Base-by-base conservation (phyloP, 2,888 invertebrate genomes). In the Ochropleura plecta region DNA sequence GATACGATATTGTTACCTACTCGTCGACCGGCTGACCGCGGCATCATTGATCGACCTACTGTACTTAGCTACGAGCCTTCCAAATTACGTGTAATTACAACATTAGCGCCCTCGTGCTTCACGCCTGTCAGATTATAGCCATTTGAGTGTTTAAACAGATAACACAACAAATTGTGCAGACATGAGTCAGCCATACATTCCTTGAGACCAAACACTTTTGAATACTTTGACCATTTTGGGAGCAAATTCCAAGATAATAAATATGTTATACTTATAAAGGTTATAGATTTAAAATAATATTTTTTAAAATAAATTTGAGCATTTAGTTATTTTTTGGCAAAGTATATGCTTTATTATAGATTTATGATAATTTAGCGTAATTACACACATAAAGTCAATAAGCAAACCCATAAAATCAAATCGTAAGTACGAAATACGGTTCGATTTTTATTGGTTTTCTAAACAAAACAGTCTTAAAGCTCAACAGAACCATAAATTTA, bases 111-210 rank as follows among this genome's bases (percentile, higher is more conserved):
- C 53, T 73, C 84, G 80, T 74, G 84, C 80, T 71, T 68, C 81
- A 81, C 81, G 81, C 60, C 51, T 65, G 59, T 42, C 60, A 44
- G 67, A 73, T 83, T 79, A 74, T 68, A 64, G 14, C 10, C 18
- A 48, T 67, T 70, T 63, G 46, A 57, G 66, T 40, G 44, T 63
- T 66, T 72, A 51, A 55, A 64, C 48, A 40, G 44, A 59, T 70
- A 72, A 40, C 53, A 79, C 63, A 70, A 70, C 67, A 73, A 70
- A 72, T 83, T 57, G 40, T 68, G 48, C 10, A 40, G 46, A 68
- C 57, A 68, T 81, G 81, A 79, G 74, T 81, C 84, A 81, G 62
- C 42, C 18, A n/a, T 51, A 62, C 79, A 72, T 70, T 78, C 73
- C 62, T 44, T 6, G 69, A 12, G 20, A 51, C 30, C 55, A 63